Percentiles rank a stretch among this genome's conserved stretches.
Conservation (phyloP, 2,888 invertebrate species). For the Polydrusus pterygomalis region DNA sequence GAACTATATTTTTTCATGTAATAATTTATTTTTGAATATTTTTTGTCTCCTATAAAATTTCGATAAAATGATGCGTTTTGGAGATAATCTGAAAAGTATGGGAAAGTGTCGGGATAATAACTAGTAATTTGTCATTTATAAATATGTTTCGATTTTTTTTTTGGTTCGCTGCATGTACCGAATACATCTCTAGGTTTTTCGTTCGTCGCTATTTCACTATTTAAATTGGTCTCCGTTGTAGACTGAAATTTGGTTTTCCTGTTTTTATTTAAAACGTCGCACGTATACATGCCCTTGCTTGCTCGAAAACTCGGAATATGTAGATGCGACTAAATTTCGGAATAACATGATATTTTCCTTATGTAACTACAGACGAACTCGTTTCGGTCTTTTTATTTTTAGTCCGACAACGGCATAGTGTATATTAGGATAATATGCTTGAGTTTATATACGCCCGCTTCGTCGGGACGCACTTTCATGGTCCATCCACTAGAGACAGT, state of each 20-base stretch:
- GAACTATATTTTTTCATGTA: too few relatives aligned
- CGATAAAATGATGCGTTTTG: too few relatives aligned
- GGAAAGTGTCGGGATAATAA: too few relatives aligned
- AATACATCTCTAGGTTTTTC: slow-evolving; percentile 36
- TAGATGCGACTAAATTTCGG: slow-evolving; percentile 28
- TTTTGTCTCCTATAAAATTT: too few relatives aligned
- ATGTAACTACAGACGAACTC: too few relatives aligned
- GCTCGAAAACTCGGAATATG: slow-evolving; percentile 37
- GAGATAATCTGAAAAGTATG: too few relatives aligned
- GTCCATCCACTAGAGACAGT: too few relatives aligned
- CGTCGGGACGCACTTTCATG: too few relatives aligned
- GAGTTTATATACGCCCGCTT: too few relatives aligned
- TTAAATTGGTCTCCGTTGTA: slow-evolving; percentile 38
- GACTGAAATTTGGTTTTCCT: slow-evolving; percentile 37
- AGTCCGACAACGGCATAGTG: background rate
- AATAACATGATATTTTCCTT: slow-evolving; percentile 12
- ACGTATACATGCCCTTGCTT: slow-evolving; percentile 23
- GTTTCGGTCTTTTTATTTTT: slow-evolving; percentile 20
- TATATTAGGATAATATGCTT: too few relatives aligned
- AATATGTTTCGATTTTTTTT: slow-evolving; percentile 20
- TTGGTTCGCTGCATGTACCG: slow-evolving; percentile 24
- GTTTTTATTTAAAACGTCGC: slow-evolving; percentile 38
- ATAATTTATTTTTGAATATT: too few relatives aligned
- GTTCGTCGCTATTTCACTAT: slow-evolving; percentile 22
- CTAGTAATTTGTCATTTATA: too few relatives aligned